phyloP scores from a whole-genome alignment of 2,797 vertebrate genomes.

The Rallus crepitans region DNA sequence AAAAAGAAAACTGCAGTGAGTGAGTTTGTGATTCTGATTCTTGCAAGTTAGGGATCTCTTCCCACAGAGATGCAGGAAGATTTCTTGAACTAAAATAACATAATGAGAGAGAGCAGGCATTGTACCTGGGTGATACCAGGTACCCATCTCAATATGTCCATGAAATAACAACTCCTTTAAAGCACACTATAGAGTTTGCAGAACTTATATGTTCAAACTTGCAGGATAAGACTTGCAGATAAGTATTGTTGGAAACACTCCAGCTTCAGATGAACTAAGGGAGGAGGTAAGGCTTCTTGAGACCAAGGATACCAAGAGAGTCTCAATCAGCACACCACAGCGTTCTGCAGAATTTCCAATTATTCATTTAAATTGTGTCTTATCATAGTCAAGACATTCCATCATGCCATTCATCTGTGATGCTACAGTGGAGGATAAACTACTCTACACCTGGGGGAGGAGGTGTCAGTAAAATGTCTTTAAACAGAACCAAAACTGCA shows the following conservation, averaged over 20 bases:
- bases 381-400: neutral
- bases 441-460: neutral
- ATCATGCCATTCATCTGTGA: neutral
- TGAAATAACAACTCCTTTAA: too few species aligned
- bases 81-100: neutral
- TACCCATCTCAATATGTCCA: neutral
- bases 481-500: neutral
- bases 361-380: neutral
- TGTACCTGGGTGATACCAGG: accelerated
- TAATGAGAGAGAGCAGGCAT: neutral
- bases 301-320: neutral
- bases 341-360: accelerated
- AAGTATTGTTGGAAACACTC: neutral
- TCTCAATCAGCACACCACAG: neutral
- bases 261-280: neutral
- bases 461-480: neutral
- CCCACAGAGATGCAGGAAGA: neutral
- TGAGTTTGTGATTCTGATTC: too few species aligned
- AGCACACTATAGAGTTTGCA: too few species aligned
- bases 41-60: too few species aligned
- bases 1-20: neutral
- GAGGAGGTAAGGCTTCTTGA: neutral
- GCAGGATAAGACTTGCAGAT: neutral
- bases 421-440: neutral
- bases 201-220: neutral